A percentile compares a stretch with the other conserved stretches of the same genome.
Conservation (phyloP, 2,113 vertebrate genomes). For the Arenaria interpres region DNA sequence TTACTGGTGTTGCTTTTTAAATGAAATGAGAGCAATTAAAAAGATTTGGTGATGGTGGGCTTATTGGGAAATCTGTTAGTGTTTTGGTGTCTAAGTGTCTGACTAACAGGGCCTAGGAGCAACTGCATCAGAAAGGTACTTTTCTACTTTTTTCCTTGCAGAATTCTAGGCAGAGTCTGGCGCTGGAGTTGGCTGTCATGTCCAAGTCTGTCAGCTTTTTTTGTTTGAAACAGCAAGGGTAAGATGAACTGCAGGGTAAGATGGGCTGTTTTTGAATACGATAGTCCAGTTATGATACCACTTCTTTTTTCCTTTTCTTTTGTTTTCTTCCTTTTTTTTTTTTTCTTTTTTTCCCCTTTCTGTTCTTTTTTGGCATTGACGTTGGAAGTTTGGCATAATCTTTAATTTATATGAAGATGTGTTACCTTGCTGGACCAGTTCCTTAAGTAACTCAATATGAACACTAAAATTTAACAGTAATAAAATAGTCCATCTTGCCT, state of each 20-base stretch:
- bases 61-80: constrained; percentile 67
- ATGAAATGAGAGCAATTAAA: constrained; percentile 28
- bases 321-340: background rate
- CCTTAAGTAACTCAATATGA: constrained; percentile 50
- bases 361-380: background rate
- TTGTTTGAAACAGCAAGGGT: constrained; percentile 78
- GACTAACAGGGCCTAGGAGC: constrained; percentile 78
- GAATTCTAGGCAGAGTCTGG: constrained; percentile 81
- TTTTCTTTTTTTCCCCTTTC: background rate
- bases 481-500: constrained; percentile 78
- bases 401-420: constrained; percentile 55
- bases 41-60: constrained; percentile 65
- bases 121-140: constrained; percentile 78
- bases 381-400: constrained; percentile 39
- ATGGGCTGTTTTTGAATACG: constrained; percentile 70
- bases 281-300: constrained; percentile 57
- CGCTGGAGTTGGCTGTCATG: constrained; percentile 86
- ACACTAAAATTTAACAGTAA: constrained; percentile 44
- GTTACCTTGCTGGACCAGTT: constrained; percentile 57
- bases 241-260: constrained; percentile 80
- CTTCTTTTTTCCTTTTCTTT: constrained; percentile 45
- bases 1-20: constrained; percentile 62
- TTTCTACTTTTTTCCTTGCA: constrained; percentile 78
- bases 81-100: constrained; percentile 76
- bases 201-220: constrained; percentile 78